phyloP scores from a whole-genome alignment of 1,140 invertebrate genomes.

The Conus ventricosus region DNA sequence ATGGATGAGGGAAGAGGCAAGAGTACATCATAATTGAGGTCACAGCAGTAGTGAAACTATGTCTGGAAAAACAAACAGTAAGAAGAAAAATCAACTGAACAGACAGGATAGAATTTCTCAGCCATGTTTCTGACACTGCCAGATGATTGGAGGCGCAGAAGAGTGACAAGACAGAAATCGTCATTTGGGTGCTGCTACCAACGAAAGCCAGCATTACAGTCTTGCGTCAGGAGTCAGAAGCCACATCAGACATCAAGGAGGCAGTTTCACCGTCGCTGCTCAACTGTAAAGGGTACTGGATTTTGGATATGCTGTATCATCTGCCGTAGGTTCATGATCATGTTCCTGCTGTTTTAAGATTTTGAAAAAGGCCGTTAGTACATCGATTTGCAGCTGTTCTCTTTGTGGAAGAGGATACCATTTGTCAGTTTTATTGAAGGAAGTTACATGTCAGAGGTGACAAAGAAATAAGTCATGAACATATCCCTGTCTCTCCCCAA shows the following conservation, averaged over 20 bases:
- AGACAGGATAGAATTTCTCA: constrained; percentile 28
- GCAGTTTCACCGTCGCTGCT: background rate
- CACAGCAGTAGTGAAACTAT: too few species aligned
- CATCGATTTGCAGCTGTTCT: background rate
- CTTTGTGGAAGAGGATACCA: too few species aligned
- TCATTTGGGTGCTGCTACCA: background rate
- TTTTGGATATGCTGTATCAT: constrained; percentile 1
- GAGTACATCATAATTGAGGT: too few species aligned
- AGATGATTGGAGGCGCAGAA: constrained; percentile 24
- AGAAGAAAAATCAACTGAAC: background rate
- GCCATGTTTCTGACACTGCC: constrained; percentile 38
- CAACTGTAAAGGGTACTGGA: background rate
- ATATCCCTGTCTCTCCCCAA: too few species aligned
- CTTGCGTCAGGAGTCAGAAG: background rate
- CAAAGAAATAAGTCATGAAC: too few species aligned
- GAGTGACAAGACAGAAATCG: background rate
- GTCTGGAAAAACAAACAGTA: too few species aligned
- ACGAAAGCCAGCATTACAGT: background rate
- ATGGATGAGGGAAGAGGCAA: too few species aligned
- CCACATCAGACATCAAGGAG: background rate
- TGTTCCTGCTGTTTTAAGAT: background rate
- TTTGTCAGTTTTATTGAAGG: too few species aligned
- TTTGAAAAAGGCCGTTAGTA: background rate
- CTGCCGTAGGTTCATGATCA: background rate
- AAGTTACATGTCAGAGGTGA: too few species aligned